These are phyloP conservation scores for Bujurquina vittata DNA, from an alignment of 2,113 vertebrate genomes.

Conservation along the genomic window DNA sequence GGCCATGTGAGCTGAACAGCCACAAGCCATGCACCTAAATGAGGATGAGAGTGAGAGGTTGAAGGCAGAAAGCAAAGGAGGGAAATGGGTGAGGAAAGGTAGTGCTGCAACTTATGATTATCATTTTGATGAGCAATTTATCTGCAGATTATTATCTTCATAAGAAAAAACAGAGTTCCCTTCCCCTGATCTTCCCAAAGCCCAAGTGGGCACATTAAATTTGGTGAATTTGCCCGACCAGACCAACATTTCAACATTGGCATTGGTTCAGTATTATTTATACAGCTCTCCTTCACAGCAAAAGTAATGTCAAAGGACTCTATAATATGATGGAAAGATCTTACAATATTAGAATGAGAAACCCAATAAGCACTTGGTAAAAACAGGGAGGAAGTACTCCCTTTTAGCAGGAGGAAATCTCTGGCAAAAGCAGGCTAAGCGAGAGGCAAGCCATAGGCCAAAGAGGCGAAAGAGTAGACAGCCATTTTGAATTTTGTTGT, in stretches of 20 bases:
- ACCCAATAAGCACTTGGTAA: not conserved
- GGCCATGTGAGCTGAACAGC: constrained; percentile 22
- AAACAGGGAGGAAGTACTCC: not conserved
- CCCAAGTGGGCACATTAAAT: not conserved
- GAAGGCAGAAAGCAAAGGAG: not conserved
- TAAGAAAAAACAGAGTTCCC: not conserved
- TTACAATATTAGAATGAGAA: not conserved
- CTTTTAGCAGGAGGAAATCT: not conserved
- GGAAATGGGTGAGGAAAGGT: not conserved
- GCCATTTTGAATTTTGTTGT: not conserved
- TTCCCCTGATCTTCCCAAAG: not conserved
- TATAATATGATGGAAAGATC: not conserved
- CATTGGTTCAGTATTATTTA: not conserved
- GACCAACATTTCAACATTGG: not conserved
- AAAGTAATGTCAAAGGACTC: not conserved
- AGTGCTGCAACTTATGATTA: not conserved
- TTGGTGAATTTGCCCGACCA: not conserved
- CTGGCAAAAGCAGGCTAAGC: not conserved
- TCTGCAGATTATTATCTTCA: not conserved
- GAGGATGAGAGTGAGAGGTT: not conserved
- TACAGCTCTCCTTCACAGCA: not conserved
- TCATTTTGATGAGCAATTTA: not conserved
- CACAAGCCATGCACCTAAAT: not conserved
- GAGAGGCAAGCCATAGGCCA: not conserved
- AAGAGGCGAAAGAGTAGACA: not conserved